Evolutionary conservation across 2,888 invertebrate genomes (phyloP).

Genomic region (Melipona beecheii): DNA sequence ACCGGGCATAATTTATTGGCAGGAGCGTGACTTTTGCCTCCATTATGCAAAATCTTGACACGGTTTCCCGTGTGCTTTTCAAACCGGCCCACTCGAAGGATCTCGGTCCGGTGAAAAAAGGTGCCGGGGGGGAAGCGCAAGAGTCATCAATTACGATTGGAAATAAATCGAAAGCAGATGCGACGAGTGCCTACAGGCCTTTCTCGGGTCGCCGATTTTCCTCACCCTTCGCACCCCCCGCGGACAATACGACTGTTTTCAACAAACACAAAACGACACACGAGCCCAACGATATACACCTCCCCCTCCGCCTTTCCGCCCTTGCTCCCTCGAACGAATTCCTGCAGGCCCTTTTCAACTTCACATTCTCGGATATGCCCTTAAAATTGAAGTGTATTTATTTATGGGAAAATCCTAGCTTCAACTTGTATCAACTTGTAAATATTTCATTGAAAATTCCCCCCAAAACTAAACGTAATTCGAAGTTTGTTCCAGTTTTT

Average conservation of each 20-base stretch:
- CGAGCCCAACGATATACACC: slow-evolving; percentile 46
- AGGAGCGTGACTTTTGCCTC: slow-evolving; percentile 47
- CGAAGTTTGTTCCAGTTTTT: too few species aligned
- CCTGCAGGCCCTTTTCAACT: not conserved
- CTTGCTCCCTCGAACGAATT: slow-evolving; percentile 9
- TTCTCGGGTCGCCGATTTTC: slow-evolving; percentile 68
- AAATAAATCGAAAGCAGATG: slow-evolving; percentile 83
- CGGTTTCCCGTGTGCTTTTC: slow-evolving; percentile 30
- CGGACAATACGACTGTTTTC: slow-evolving; percentile 74
- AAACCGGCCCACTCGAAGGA: slow-evolving; percentile 70
- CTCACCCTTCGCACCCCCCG: slow-evolving; percentile 63
- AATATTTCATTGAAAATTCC: too few species aligned
- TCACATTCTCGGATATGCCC: not conserved
- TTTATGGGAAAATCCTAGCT: too few species aligned
- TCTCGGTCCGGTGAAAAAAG: slow-evolving; percentile 48
- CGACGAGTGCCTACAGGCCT: slow-evolving; percentile 77
- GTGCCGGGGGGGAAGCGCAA: slow-evolving; percentile 56
- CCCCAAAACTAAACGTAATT: too few species aligned
- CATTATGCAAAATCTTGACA: slow-evolving; percentile 67
- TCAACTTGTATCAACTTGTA: too few species aligned
- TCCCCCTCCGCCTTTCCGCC: not conserved
- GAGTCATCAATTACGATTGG: slow-evolving; percentile 82
- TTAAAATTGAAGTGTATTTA: not conserved
- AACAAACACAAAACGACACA: slow-evolving; percentile 75
- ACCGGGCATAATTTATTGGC: slow-evolving; percentile 46